phyloP scores from a whole-genome alignment of 2,113 vertebrate species.

The Cyphomyrus discorhynchus region DNA sequence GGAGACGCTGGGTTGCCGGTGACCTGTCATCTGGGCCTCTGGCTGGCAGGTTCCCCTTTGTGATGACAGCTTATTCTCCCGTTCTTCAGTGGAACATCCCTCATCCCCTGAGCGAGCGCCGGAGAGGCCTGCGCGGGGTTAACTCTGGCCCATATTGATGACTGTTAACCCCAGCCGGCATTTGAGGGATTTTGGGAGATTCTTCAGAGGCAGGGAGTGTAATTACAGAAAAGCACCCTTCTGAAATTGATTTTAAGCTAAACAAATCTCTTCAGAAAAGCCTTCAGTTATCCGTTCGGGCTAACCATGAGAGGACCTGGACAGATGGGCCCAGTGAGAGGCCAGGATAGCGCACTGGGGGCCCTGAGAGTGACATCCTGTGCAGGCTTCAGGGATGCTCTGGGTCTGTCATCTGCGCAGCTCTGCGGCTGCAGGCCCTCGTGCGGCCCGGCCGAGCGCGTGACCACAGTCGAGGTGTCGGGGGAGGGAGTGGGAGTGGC shows the following conservation, averaged over 20 bases:
- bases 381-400: not conserved
- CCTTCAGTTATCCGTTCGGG: constrained; percentile 58
- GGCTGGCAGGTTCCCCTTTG: not conserved
- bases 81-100: not conserved
- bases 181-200: constrained; percentile 57
- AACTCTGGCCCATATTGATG: constrained; percentile 51
- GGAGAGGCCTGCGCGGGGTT: constrained; percentile 30
- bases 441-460: not conserved
- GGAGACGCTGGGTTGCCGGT: constrained; percentile 51
- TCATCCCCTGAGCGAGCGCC: not conserved
- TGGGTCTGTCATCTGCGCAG: no score
- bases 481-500: not conserved
- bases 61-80: not conserved
- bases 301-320: constrained; percentile 50
- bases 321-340: constrained; percentile 29
- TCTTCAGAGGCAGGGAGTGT: constrained; percentile 52
- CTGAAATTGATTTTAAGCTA: constrained; percentile 53
- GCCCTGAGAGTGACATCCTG: constrained; percentile 50
- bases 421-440: not conserved
- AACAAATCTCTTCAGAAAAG: constrained; percentile 48
- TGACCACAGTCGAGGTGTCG: constrained; percentile 29
- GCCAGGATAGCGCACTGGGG: constrained; percentile 52
- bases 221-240: constrained; percentile 64
- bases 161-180: constrained; percentile 50
- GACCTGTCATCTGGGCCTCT: constrained; percentile 3